Conservation (phyloP, 2,113 vertebrate species). For the Steatornis caripensis region DNA sequence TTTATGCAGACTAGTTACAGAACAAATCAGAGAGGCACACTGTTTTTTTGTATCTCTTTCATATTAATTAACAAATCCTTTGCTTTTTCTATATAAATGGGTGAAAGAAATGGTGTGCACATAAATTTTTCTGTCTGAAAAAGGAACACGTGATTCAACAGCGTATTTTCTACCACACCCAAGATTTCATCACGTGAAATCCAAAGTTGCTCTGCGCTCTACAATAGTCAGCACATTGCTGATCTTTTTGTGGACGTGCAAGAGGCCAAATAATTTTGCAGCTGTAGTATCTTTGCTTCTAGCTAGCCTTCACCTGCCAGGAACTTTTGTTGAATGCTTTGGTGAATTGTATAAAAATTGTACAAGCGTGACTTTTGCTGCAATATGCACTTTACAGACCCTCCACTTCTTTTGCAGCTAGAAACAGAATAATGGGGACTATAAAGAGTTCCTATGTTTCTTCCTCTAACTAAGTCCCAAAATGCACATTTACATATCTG, state of each 20-base stretch:
- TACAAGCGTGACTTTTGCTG: accelerated
- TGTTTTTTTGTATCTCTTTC: not conserved
- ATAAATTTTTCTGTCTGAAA: not conserved
- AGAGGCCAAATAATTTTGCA: not conserved
- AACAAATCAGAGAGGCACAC: not conserved
- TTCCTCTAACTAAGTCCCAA: not conserved
- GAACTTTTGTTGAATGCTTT: not conserved
- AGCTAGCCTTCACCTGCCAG: not conserved
- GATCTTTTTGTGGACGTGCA: not conserved
- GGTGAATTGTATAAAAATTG: not conserved
- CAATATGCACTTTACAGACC: not conserved
- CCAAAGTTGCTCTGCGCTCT: not conserved
- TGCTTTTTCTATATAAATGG: not conserved
- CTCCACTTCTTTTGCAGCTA: not conserved
- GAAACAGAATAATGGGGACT: not conserved
- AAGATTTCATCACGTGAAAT: not conserved
- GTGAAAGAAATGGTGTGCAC: not conserved
- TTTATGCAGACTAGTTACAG: accelerated
- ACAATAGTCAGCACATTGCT: not conserved
- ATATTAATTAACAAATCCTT: not conserved
- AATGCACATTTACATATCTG: not conserved
- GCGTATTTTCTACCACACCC: not conserved
- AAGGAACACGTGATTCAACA: not conserved
- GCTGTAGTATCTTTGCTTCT: not conserved
- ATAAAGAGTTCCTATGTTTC: not conserved